These are phyloP conservation scores for Psilanteris sp. DNA, from an alignment of 1,140 invertebrate genomes.

Conservation along the genomic window DNA sequence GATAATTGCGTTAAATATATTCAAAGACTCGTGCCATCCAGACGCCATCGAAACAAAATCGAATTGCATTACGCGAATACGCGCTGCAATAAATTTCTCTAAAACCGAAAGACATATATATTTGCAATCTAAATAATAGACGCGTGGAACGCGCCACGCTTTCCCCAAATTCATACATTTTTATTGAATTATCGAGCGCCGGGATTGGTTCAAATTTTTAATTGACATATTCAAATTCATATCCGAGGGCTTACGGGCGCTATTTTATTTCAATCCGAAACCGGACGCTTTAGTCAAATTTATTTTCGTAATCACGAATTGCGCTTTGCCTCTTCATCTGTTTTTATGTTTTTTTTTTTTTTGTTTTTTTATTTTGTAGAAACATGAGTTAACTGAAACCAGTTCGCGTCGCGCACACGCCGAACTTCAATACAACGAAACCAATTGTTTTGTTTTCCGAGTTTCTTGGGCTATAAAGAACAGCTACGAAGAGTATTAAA, in stretches of 20 bases:
- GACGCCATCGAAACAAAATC: constrained; percentile 21
- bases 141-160: constrained; percentile 1
- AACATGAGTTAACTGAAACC: constrained; percentile 16
- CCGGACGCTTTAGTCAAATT: constrained; percentile 21
- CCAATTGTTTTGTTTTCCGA: constrained; percentile 18
- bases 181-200: constrained; percentile 37
- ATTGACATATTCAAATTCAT: constrained; percentile 49
- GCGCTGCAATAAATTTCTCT: constrained; percentile 21
- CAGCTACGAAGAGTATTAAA: constrained; percentile 9
- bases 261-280: constrained; percentile 16
- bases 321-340: neutral
- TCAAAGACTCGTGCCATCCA: constrained; percentile 29
- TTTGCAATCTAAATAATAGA: constrained; percentile 44
- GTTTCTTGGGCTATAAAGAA: constrained; percentile 9
- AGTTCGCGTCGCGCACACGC: neutral
- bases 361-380: too few species aligned
- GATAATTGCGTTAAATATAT: constrained; percentile 52
- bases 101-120: constrained; percentile 23
- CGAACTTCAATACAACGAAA: constrained; percentile 2
- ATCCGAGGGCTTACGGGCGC: constrained; percentile 21
- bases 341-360: constrained; percentile 10
- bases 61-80: constrained; percentile 24
- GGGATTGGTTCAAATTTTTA: constrained; percentile 45
- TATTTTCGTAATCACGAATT: constrained; percentile 20
- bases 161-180: constrained; percentile 39